phyloP scores from a whole-genome alignment of 2,797 vertebrate genomes.

The Centroberyx gerrardi region DNA sequence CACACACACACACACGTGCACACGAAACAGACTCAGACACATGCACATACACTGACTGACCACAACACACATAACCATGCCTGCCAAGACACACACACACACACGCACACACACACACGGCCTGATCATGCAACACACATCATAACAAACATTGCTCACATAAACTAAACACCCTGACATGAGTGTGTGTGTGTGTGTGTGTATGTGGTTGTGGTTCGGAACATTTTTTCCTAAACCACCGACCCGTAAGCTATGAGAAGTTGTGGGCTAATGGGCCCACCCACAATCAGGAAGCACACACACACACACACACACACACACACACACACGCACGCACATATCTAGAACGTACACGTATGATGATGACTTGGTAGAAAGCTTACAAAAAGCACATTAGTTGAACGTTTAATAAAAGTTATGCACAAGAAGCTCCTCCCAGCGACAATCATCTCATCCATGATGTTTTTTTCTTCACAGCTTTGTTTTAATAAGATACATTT shows the following conservation, averaged over 20 bases:
- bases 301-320: constrained; percentile 14
- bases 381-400: constrained; percentile 32
- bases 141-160: constrained; percentile 33
- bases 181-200: constrained; percentile 27
- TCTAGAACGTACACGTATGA: constrained; percentile 33
- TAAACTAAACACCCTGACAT: constrained; percentile 16
- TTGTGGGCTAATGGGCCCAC: constrained; percentile 80
- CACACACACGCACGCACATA: constrained; percentile 9
- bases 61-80: too few species aligned
- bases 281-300: constrained; percentile 75
- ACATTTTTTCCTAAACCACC: constrained; percentile 79
- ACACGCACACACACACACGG: constrained; percentile 7
- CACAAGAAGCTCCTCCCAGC: constrained; percentile 2
- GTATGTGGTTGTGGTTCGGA: constrained; percentile 64
- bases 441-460: constrained; percentile 19
- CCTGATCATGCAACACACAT: constrained; percentile 10
- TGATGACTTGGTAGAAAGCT: constrained; percentile 18
- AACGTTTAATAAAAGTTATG: background rate
- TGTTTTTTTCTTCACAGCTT: constrained; percentile 29
- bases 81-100: constrained; percentile 16
- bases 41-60: background rate
- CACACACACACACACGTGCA: constrained; percentile 11
- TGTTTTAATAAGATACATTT: constrained; percentile 4
- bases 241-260: constrained; percentile 75
- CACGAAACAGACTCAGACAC: constrained; percentile 12